A percentile compares a stretch with the other conserved stretches of the same genome.
Evolutionary conservation across 2,888 invertebrate genomes (phyloP).

Genomic region (Embidobia sp.): DNA sequence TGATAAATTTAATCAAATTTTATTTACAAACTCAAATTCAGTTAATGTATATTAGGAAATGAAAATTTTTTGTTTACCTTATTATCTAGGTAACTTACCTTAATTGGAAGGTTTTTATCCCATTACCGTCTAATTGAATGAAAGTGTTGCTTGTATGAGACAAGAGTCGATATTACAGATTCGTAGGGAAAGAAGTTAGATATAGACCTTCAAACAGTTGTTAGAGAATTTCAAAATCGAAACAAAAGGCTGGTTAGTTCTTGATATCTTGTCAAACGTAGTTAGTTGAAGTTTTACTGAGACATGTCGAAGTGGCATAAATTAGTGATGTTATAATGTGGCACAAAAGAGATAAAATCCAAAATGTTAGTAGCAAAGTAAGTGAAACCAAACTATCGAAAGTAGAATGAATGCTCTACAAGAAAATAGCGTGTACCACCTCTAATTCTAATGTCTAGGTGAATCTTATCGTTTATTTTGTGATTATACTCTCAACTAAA

Average conservation of each 20-base stretch:
- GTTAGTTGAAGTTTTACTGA: too few relatives aligned
- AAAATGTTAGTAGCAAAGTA: constrained; percentile 62
- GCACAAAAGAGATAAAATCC: constrained; percentile 55
- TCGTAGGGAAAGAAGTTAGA: too few relatives aligned
- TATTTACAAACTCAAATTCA: too few relatives aligned
- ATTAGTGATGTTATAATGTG: too few relatives aligned
- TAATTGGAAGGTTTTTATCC: constrained; percentile 93
- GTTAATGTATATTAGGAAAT: too few relatives aligned
- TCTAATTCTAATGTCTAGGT: constrained; percentile 64
- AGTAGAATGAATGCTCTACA: constrained; percentile 62
- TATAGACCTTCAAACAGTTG: too few relatives aligned
- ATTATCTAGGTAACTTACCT: constrained; percentile 87
- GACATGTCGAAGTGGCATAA: too few relatives aligned
- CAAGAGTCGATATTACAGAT: too few relatives aligned
- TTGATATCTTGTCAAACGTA: too few relatives aligned
- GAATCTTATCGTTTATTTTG: constrained; percentile 43
- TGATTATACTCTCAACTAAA: constrained; percentile 20
- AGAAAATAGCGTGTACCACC: constrained; percentile 64
- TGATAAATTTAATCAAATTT: too few relatives aligned
- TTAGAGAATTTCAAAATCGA: neutral
- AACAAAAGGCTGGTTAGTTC: too few relatives aligned
- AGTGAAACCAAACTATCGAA: constrained; percentile 57
- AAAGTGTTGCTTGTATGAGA: constrained; percentile 94
- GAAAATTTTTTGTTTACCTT: too few relatives aligned
- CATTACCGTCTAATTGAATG: constrained; percentile 94